A percentile compares a stretch with the other conserved stretches of the same genome.
phyloP scores from a whole-genome alignment of 2,888 invertebrate species.

The Zootermopsis nevadensis region DNA sequence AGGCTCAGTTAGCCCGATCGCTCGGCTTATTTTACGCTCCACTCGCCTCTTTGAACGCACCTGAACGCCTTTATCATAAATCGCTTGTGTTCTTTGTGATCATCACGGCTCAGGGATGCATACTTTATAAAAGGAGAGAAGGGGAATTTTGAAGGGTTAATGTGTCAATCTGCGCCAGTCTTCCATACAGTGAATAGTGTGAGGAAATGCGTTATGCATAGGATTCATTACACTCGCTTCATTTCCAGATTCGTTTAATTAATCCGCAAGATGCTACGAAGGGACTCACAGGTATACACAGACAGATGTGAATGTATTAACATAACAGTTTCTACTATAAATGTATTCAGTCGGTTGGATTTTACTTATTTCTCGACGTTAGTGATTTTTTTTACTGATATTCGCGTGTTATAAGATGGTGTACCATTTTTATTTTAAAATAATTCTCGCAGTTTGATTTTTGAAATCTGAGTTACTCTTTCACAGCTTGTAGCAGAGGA shows the following conservation, averaged over 20 bases:
- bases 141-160: conserved; percentile 25
- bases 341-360: too few relatives aligned
- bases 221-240: conserved; percentile 14
- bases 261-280: background rate
- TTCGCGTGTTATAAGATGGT: too few relatives aligned
- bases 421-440: too few relatives aligned
- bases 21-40: conserved; percentile 30
- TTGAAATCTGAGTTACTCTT: too few relatives aligned
- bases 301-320: too few relatives aligned
- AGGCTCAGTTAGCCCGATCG: conserved; percentile 31
- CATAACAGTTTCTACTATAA: too few relatives aligned
- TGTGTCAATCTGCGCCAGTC: conserved; percentile 22
- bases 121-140: conserved; percentile 17
- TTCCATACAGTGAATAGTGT: conserved; percentile 15
- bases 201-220: background rate
- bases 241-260: conserved; percentile 24
- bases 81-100: conserved; percentile 30
- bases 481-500: too few relatives aligned
- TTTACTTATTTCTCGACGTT: too few relatives aligned
- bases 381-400: too few relatives aligned
- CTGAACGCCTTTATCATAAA: conserved; percentile 36
- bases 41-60: conserved; percentile 26
- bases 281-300: too few relatives aligned
- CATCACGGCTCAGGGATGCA: conserved; percentile 27
- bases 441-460: too few relatives aligned